phyloP scores from a whole-genome alignment of 1,140 invertebrate genomes.

The Bombyx mandarina region DNA sequence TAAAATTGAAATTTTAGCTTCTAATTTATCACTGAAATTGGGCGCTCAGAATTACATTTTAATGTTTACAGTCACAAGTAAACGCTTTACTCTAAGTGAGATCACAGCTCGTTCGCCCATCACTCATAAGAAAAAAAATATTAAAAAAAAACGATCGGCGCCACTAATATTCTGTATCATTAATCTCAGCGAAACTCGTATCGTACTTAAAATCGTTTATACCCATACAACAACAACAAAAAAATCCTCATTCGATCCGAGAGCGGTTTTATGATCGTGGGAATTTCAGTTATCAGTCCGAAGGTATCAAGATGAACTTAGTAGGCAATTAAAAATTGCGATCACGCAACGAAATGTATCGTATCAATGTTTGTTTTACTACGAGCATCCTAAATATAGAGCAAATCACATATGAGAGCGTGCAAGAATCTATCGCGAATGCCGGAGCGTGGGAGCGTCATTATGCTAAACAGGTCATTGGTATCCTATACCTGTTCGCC shows the following conservation, averaged over 20 bases:
- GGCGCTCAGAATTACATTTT: too few relatives aligned
- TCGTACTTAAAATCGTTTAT: constrained; percentile 1
- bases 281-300: constrained; percentile 35
- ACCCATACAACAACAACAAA: constrained; percentile 11
- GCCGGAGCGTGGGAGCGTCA: constrained; percentile 56
- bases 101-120: background rate
- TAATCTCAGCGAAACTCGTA: constrained; percentile 3
- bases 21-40: too few relatives aligned
- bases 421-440: constrained; percentile 67
- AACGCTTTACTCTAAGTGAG: background rate
- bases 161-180: constrained; percentile 1
- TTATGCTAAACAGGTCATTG: constrained; percentile 69
- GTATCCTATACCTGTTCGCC: constrained; percentile 60
- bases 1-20: too few relatives aligned
- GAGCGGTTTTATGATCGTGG: constrained; percentile 33
- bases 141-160: background rate
- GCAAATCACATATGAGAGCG: constrained; percentile 63
- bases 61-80: too few relatives aligned
- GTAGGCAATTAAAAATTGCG: constrained; percentile 47
- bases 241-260: constrained; percentile 18
- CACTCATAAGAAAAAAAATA: background rate
- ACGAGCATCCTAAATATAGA: constrained; percentile 66
- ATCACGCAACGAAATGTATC: constrained; percentile 76
- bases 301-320: constrained; percentile 23
- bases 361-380: constrained; percentile 62